Percentiles rank a stretch among this genome's conserved stretches.
phyloP scores from a whole-genome alignment of 2,113 vertebrate genomes.

The Paratilapia polleni region DNA sequence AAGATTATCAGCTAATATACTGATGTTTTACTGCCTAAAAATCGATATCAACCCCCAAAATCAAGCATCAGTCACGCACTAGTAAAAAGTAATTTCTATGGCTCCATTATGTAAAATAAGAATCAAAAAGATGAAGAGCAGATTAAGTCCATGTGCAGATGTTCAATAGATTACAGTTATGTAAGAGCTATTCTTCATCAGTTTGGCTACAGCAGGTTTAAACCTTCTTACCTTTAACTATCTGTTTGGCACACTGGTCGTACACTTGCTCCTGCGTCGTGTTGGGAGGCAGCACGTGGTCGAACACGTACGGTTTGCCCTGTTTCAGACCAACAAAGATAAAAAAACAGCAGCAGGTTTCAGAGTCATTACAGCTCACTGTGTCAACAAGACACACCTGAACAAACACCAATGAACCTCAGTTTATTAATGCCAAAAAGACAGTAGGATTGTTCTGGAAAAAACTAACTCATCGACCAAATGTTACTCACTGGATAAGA shows the following conservation, averaged over 20 bases:
- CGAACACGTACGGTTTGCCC: conserved; percentile 91
- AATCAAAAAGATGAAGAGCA: background rate
- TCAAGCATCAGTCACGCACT: background rate
- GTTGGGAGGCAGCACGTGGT: conserved; percentile 90
- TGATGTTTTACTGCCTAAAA: background rate
- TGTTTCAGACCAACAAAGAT: conserved; percentile 69
- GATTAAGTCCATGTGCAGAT: background rate
- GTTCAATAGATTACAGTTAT: background rate
- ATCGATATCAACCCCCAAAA: background rate
- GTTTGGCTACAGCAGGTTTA: background rate
- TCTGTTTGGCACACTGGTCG: conserved; percentile 92
- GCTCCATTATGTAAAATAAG: background rate
- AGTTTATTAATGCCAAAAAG: too few species aligned
- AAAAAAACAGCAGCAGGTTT: conserved; percentile 20
- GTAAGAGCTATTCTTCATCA: background rate
- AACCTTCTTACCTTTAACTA: conserved; percentile 88
- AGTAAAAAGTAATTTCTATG: background rate
- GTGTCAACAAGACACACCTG: background rate
- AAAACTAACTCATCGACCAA: too few species aligned
- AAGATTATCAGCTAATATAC: background rate
- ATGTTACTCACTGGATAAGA: too few species aligned
- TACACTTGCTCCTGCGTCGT: conserved; percentile 92
- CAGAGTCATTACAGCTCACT: background rate
- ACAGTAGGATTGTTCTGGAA: too few species aligned
- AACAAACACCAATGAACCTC: too few species aligned